These are phyloP conservation scores for Trematomus bernacchii DNA, from an alignment of 2,797 vertebrate species.

Conservation along the genomic window DNA sequence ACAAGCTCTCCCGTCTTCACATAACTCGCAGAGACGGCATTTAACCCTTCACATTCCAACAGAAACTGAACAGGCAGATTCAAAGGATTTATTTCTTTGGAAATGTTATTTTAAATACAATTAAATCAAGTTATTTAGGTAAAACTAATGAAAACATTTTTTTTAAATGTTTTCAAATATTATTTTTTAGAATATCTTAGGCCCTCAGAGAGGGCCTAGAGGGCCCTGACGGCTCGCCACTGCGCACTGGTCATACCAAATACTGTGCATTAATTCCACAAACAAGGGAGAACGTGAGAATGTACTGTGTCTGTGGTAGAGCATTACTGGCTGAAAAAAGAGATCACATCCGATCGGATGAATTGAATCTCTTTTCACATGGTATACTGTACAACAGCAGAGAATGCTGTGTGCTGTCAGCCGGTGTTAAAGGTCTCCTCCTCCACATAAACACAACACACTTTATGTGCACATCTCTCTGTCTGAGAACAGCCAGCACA, in stretches of 20 bases:
- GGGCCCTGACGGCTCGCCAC: too few species aligned
- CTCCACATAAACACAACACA: conserved; percentile 50
- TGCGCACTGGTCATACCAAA: conserved; percentile 38
- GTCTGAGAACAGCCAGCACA: conserved; percentile 47
- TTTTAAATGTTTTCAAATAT: too few species aligned
- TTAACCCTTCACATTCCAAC: too few species aligned
- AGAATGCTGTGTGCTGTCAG: conserved; percentile 31
- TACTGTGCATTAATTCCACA: conserved; percentile 40
- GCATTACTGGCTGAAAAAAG: conserved; percentile 8
- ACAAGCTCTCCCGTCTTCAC: too few species aligned
- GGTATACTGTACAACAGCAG: conserved; percentile 20
- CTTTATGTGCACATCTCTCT: conserved; percentile 46
- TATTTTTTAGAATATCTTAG: too few species aligned
- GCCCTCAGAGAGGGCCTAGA: too few species aligned
- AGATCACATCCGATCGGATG: conserved; percentile 31
- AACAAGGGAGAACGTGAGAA: conserved; percentile 27
- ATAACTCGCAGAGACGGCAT: too few species aligned
- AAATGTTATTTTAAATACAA: too few species aligned
- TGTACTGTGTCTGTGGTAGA: conserved; percentile 27
- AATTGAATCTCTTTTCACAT: conserved; percentile 34
- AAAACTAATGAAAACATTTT: too few species aligned
- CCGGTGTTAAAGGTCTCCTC: conserved; percentile 50
- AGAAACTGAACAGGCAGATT: too few species aligned
- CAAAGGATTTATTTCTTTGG: too few species aligned
- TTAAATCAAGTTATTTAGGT: too few species aligned